Percentiles rank a stretch among this genome's conserved stretches.
Evolutionary conservation across 2,113 vertebrate genomes (phyloP).

Genomic region (Nesogale talazaci): DNA sequence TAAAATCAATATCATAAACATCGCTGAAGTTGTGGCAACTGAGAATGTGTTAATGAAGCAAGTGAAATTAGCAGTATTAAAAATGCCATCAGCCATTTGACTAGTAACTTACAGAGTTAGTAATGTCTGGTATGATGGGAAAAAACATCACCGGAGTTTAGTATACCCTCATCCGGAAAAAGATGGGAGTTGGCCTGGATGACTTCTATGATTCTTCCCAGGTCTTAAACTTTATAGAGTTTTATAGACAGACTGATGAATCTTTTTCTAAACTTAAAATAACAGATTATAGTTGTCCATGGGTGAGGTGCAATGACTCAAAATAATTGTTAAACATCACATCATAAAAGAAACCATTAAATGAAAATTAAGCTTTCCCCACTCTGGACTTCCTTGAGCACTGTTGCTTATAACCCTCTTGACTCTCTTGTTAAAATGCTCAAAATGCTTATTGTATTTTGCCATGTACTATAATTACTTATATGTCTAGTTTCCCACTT

Average conservation of each 20-base stretch:
- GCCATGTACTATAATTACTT: conserved; percentile 4
- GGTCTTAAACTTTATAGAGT: conserved; percentile 53
- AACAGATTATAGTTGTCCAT: conserved; percentile 42
- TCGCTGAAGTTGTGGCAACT: conserved; percentile 34
- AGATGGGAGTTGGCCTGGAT: conserved; percentile 10
- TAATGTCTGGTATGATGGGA: conserved; percentile 21
- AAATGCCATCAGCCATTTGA: conserved; percentile 26
- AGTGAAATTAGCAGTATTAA: conserved; percentile 18
- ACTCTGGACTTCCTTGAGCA: conserved; percentile 9
- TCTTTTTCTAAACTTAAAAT: conserved; percentile 62
- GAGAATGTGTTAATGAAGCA: conserved; percentile 11
- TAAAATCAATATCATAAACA: conserved; percentile 8
- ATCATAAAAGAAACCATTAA: conserved; percentile 46
- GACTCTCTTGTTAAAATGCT: not conserved
- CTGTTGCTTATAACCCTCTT: conserved; percentile 46
- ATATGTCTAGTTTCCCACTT: conserved; percentile 34
- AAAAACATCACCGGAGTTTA: conserved; percentile 42
- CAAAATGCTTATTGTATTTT: conserved; percentile 23
- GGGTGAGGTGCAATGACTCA: conserved; percentile 60
- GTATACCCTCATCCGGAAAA: conserved; percentile 44
- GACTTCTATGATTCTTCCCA: conserved; percentile 26
- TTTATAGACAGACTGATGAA: conserved; percentile 58
- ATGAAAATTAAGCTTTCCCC: conserved; percentile 45
- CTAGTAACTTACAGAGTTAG: conserved; percentile 47
- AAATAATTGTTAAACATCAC: conserved; percentile 59